Base-by-base conservation (phyloP, 2,797 vertebrate genomes). In the Diglossa cyanea region DNA sequence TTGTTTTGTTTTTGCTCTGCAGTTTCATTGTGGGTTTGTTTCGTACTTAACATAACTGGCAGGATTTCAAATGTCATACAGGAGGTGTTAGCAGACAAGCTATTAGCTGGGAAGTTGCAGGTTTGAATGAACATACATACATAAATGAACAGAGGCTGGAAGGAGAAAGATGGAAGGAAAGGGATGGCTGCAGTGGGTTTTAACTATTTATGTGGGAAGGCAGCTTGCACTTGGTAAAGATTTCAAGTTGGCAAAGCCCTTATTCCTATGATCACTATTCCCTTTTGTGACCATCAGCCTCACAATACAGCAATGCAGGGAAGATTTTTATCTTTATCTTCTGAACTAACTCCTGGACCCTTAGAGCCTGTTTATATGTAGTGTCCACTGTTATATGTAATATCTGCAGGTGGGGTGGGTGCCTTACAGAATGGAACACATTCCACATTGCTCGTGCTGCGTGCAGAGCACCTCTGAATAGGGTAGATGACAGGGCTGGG, bases 361-460 rank as follows among this genome's bases (percentile, higher is more conserved):
- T 60, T 68, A 9, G 6, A 65, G 14, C 11, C 42, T 44, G 13
- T 63, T 53, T 17, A 3, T 6, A 1, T 0, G 1, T 13, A 11
- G 4, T 51, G 11, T 31, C 54, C 5, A 2, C 42, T 72, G 16
- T 24, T 42, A 21, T 1, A 3, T 3, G 4, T 10, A 21, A 5
- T 24, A 42, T 19, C 61, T 77, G n/a, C 39, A 39, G 75, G 13
- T 8, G 21, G n/a, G 15, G 3, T 25, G 62, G 11, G n/a, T 76
- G 20, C 57, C 7, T 54, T 50, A 7, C 0, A 16, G 35, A 5
- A 14, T 13, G 28, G 65, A 31, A 13, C 25, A 13, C 25, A 2
- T 48, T 78, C 26, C 35, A 10, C 55, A 4, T 17, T 16, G 31
- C 45, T 86, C 14, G 30, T 45, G 15, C 20, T 67, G 13, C 39